Evolutionary conservation across 2,888 invertebrate genomes (phyloP).

Genomic region (Tetrapedia diversipes): DNA sequence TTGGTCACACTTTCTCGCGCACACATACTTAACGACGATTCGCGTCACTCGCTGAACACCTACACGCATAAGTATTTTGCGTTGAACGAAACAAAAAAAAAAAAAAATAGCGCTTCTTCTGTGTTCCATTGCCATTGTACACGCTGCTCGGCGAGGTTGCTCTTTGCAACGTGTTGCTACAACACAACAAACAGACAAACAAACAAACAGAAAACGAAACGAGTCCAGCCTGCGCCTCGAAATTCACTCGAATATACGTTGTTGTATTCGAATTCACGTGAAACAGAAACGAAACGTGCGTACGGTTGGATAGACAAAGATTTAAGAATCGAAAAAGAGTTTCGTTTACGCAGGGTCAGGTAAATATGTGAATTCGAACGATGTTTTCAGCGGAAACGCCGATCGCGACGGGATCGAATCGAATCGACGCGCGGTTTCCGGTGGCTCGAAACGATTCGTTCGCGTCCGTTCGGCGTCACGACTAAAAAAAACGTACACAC

Average conservation of each 20-base stretch:
- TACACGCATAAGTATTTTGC: slow-evolving; percentile 3
- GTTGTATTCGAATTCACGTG: background rate
- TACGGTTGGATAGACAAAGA: background rate
- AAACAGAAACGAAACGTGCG: background rate
- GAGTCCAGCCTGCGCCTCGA: slow-evolving; percentile 45
- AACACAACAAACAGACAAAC: no score
- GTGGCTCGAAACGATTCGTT: slow-evolving; percentile 25
- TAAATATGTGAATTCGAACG: slow-evolving; percentile 36
- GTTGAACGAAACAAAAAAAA: background rate
- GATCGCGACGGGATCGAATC: slow-evolving; percentile 32
- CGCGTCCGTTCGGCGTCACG: slow-evolving; percentile 29
- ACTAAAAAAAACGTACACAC: slow-evolving; percentile 28
- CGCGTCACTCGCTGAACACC: slow-evolving; percentile 3
- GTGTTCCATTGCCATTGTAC: slow-evolving; percentile 38
- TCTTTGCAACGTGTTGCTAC: slow-evolving; percentile 59
- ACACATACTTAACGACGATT: no score
- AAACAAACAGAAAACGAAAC: no score
- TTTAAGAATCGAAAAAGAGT: background rate
- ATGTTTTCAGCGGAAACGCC: background rate
- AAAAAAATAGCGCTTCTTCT: slow-evolving; percentile 43
- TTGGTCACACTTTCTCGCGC: no score
- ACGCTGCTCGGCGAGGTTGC: slow-evolving; percentile 47
- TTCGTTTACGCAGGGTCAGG: slow-evolving; percentile 41
- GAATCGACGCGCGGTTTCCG: slow-evolving; percentile 10
- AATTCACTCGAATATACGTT: background rate